phyloP scores from a whole-genome alignment of 2,113 vertebrate genomes.

The Mirza zaza region DNA sequence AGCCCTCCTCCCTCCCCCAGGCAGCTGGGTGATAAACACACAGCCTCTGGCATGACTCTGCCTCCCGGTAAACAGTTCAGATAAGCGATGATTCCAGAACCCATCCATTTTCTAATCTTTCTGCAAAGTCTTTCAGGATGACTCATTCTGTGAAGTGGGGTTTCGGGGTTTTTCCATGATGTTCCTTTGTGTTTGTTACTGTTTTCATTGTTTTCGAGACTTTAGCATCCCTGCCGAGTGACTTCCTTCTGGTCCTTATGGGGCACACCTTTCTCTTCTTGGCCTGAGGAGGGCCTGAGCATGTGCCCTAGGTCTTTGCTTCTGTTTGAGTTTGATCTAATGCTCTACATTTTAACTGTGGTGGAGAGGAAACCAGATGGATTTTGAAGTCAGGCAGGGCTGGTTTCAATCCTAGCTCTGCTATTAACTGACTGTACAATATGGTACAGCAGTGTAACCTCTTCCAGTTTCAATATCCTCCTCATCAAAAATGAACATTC shows the following conservation, averaged over 20 bases:
- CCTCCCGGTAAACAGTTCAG: neutral
- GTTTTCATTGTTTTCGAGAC: neutral
- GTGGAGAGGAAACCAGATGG: neutral
- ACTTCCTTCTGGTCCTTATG: neutral
- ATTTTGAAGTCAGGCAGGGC: neutral
- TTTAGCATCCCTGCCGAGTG: neutral
- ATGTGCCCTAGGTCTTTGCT: neutral
- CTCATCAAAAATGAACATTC: neutral
- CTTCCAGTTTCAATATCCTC: neutral
- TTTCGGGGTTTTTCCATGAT: slow-evolving; percentile 44
- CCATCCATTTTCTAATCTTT: slow-evolving; percentile 29
- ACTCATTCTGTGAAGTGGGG: slow-evolving; percentile 15
- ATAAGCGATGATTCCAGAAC: neutral
- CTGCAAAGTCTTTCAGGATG: slow-evolving; percentile 12
- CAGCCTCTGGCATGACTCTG: neutral
- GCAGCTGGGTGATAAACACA: neutral
- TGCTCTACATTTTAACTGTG: neutral
- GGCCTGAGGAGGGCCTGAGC: neutral
- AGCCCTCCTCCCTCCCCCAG: neutral
- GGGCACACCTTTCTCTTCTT: neutral
- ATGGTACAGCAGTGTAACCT: no score
- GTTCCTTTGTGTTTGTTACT: neutral
- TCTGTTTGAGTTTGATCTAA: neutral
- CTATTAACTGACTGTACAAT: neutral
- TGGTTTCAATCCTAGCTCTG: neutral